A percentile compares a stretch with the other conserved stretches of the same genome.
Conservation (phyloP, 2,797 vertebrate species). For the Ambastaia sidthimunki region DNA sequence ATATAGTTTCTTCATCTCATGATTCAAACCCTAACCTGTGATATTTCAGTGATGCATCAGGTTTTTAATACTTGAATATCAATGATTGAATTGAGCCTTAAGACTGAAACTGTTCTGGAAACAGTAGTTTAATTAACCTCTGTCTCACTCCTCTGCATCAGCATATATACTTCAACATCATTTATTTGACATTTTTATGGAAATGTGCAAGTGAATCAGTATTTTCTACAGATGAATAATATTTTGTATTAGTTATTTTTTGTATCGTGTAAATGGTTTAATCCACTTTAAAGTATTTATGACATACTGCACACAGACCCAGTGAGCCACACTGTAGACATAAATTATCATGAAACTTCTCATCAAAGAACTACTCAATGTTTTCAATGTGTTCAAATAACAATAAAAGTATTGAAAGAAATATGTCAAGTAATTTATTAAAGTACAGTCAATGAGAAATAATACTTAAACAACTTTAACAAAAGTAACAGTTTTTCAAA, state of each 20-base stretch:
- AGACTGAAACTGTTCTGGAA: conserved; percentile 56
- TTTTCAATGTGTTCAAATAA: neutral
- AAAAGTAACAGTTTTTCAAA: too few relatives aligned
- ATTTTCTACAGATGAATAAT: conserved; percentile 34
- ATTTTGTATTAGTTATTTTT: conserved; percentile 40
- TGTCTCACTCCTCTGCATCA: conserved; percentile 45
- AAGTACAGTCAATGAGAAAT: neutral
- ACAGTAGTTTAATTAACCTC: conserved; percentile 27
- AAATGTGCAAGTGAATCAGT: conserved; percentile 36
- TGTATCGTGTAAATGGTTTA: conserved; percentile 44
- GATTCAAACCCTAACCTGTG: conserved; percentile 25
- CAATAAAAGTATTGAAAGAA: neutral
- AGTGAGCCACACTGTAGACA: conserved; percentile 61
- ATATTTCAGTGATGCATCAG: conserved; percentile 44
- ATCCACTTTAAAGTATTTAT: conserved; percentile 56
- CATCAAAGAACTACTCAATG: conserved; percentile 55
- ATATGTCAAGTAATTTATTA: conserved; percentile 29
- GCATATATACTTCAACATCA: conserved; percentile 48
- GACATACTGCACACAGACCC: conserved; percentile 60
- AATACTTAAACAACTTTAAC: too few relatives aligned
- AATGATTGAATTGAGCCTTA: conserved; percentile 61
- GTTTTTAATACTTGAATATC: conserved; percentile 56
- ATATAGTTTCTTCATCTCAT: neutral
- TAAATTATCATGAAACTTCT: conserved; percentile 47
- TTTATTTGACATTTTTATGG: conserved; percentile 31